Evolutionary conservation across 1,140 invertebrate genomes (phyloP), one percentile per base, ranked within the genome.

Genomic region (Dryas iulia): DNA sequence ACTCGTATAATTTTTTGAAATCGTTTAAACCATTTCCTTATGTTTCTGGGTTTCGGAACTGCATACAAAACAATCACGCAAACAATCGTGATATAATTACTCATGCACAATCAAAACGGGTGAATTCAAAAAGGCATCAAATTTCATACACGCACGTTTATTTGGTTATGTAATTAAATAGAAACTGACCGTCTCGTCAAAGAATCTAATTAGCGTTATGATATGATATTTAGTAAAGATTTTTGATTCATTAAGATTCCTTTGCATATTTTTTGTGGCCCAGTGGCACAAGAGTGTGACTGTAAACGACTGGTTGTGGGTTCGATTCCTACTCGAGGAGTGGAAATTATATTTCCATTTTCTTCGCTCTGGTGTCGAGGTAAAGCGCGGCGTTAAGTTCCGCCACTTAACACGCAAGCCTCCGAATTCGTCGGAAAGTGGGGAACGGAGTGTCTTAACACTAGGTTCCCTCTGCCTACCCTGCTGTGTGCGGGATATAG

Each of bases 51-150:
- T 47, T 47, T 47, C 8, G 8, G 39, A 47, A 47, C 8, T 47
- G 39, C 39, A 47, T 47, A 47, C 14, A 47, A 47, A 47, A 18
- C 39, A 18, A 47, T 21, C 39, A 47, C 39, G 39, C 39, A 10
- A 47, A 47, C 39, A 10, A 47, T 47, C 18, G 39, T 47, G 14
- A 47, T 47, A 47, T 47, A 47, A 47, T 47, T 47, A 47, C 14
- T 11, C 39, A 47, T 47, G 39, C 39, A 47, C 14, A 2, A 0
- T 47, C 39, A 21, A 47, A 47, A 47, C 21, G 14, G 18, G 14
- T 47, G 39, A 47, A 47, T 47, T 47, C 14, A 47, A 47, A 47
- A 47, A 47, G 39, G 18, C 39, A 47, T 47, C 14, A 47, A 47
- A 47, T 47, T 47, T 47, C 39, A 47, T 47, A 47, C 39, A 47